phyloP scores from a whole-genome alignment of 2,888 invertebrate genomes.

The Odontocerum albicorne region DNA sequence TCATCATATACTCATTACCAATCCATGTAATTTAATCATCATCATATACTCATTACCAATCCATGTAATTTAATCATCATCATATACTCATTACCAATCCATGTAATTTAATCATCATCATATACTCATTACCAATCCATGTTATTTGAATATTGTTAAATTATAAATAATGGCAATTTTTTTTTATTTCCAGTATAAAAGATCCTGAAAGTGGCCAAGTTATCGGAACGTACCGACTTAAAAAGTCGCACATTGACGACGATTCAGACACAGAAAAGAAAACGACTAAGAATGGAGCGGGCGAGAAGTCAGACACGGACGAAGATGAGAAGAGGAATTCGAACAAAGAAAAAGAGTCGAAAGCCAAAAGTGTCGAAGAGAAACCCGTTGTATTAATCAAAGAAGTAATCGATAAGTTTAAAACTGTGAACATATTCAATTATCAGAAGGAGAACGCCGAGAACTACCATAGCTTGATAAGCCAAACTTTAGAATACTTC shows the following conservation, averaged over 20 bases:
- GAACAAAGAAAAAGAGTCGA: background rate
- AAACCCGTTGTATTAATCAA: constrained; percentile 39
- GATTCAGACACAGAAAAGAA: constrained; percentile 1
- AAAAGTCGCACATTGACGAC: background rate
- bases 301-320: background rate
- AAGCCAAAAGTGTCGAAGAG: constrained; percentile 50
- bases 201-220: constrained; percentile 12
- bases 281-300: constrained; percentile 4
- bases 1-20: no score
- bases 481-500: constrained; percentile 62
- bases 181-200: constrained; percentile 21
- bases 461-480: constrained; percentile 58
- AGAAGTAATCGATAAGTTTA: constrained; percentile 46
- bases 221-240: constrained; percentile 19
- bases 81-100: no score
- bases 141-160: no score
- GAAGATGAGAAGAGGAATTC: background rate
- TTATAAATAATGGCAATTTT: no score
- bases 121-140: no score
- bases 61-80: no score
- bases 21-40: no score
- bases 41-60: no score
- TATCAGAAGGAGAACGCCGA: constrained; percentile 53
- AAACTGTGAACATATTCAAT: constrained; percentile 55
- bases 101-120: no score